phyloP scores from a whole-genome alignment of 2,113 vertebrate species.

The Eonycteris spelaea region DNA sequence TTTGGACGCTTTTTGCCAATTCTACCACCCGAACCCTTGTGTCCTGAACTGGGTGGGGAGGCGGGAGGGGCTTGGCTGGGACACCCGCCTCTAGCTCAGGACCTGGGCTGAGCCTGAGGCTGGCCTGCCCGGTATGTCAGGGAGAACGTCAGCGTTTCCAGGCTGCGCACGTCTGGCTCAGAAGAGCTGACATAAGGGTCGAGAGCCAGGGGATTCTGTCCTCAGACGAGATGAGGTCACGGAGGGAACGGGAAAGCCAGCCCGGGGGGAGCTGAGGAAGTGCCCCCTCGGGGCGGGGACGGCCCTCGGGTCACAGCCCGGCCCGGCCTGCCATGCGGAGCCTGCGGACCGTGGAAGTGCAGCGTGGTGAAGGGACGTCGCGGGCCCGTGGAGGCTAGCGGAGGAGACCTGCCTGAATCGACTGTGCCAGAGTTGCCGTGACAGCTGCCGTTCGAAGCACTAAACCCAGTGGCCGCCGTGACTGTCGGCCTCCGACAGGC shows the following conservation, averaged over 20 bases:
- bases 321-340: neutral
- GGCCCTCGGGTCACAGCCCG: neutral
- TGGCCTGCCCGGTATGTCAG: neutral
- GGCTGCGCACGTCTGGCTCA: constrained; percentile 55
- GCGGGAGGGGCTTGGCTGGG: neutral
- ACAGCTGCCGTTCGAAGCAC: constrained; percentile 83
- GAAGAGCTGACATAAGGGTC: constrained; percentile 27
- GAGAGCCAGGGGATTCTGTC: neutral
- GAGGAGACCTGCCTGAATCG: constrained; percentile 86
- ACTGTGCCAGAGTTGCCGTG: constrained; percentile 80
- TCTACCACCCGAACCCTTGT: neutral
- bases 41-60: neutral
- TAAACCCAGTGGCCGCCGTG: constrained; percentile 94
- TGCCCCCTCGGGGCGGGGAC: neutral
- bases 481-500: constrained; percentile 92
- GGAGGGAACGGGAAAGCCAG: neutral
- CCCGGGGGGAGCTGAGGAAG: neutral
- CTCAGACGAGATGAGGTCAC: neutral
- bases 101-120: neutral
- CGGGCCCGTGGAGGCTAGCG: constrained; percentile 68
- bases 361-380: neutral
- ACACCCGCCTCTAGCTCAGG: neutral
- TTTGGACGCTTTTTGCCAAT: neutral
- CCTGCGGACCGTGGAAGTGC: constrained; percentile 14
- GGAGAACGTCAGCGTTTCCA: neutral